Evolutionary conservation across 2,888 invertebrate genomes (phyloP), one percentile per base, ranked within the genome.

Genomic region (Gibbula magus): DNA sequence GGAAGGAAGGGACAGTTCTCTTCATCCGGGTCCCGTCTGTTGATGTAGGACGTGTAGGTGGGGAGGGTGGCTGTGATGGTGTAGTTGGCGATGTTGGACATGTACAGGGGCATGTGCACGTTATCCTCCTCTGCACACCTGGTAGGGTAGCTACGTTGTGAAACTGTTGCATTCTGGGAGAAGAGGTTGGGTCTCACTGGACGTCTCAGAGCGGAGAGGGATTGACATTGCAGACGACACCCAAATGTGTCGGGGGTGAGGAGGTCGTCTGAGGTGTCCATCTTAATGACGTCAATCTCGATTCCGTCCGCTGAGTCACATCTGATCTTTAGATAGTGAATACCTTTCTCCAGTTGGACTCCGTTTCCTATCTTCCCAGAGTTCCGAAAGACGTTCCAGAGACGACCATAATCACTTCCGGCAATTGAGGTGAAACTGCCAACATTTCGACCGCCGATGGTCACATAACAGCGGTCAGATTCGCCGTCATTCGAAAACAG

Each of bases 121-220:
- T 89, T 89, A 56, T 89, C 88, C 35, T 87, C 87, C 61, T 89
- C 89, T 1, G 88, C 87, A 74, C 89, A 89, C 8, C 29, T 70
- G 16, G 88, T 87, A 7, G 45, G 70, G 10, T 79, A 79, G 74
- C 88, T 89, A 7, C 78, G 75, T 61, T 88, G 88, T 0, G 79
- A 45, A 0, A 84, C 79, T 32, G 74, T 67, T 10, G 79, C 83
- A 29, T 77, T 45, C 20, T 70, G 67, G 13, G 77, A 66, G 13
- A 51, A 29, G 0, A 7, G 39, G 16, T 67, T 51, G 1, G 54
- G 18, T 16, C 52, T 25, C 10, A 22, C 39, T 18, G 77, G 25
- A 5, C 78, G 53, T 18, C 77, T 70, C 13, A 32, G n/a, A 0
- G 79, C 61, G 16, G 67, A 35, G 0, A 22, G 66, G 2, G 67